These are phyloP conservation scores for Paramuricea clavata DNA, from an alignment of 92 coral and sea anemone genomes.

Conservation along the genomic window DNA sequence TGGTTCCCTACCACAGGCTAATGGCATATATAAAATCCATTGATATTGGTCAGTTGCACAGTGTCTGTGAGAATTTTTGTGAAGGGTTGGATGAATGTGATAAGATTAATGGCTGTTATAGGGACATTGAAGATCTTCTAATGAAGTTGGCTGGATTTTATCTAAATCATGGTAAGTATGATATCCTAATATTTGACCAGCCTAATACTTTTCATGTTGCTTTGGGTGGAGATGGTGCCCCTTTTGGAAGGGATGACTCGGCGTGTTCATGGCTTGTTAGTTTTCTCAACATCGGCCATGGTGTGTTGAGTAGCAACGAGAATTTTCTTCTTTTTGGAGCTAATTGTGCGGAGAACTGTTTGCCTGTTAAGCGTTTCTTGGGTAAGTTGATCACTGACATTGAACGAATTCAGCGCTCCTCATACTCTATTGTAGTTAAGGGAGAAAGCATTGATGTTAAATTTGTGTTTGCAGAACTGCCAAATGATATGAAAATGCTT, in stretches of 20 bases:
- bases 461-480: slow-evolving; percentile 62
- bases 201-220: slow-evolving; percentile 40
- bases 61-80: slow-evolving; percentile 50
- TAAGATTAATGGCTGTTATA: slow-evolving; percentile 48
- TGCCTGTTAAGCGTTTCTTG: slow-evolving; percentile 56
- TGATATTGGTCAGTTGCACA: slow-evolving; percentile 55
- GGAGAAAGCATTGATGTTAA: slow-evolving; percentile 27
- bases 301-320: slow-evolving; percentile 53
- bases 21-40: slow-evolving; percentile 61
- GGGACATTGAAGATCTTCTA: slow-evolving; percentile 46
- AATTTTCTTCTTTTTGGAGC: slow-evolving; percentile 66
- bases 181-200: slow-evolving; percentile 2
- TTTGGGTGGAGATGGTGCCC: slow-evolving; percentile 72
- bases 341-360: slow-evolving; percentile 56
- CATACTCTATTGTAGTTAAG: slow-evolving; percentile 37
- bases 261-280: slow-evolving; percentile 61
- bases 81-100: slow-evolving; percentile 46
- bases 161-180: slow-evolving; percentile 44
- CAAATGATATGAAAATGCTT: slow-evolving; percentile 67
- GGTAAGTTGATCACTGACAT: slow-evolving; percentile 32
- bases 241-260: slow-evolving; percentile 53
- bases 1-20: slow-evolving; percentile 61
- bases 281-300: slow-evolving; percentile 52
- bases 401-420: slow-evolving; percentile 32
- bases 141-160: slow-evolving; percentile 28